phyloP scores from a whole-genome alignment of 2,113 vertebrate genomes.

The Taurulus bubalis region DNA sequence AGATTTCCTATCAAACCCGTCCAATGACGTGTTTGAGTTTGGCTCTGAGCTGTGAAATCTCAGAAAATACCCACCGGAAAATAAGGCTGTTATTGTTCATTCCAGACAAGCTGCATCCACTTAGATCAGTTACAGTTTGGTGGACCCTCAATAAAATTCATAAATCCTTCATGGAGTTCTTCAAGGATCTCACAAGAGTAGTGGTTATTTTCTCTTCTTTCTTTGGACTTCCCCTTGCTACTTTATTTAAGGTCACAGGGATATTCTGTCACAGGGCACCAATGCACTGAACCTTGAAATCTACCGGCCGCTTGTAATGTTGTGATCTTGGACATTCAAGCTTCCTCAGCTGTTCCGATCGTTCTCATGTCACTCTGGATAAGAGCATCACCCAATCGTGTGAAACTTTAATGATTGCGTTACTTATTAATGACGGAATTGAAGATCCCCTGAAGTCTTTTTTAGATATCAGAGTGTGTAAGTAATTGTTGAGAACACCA shows the following conservation, averaged over 20 bases:
- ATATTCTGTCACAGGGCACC: conserved; percentile 15
- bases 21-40: conserved; percentile 31
- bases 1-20: conserved; percentile 37
- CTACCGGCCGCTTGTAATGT: conserved; percentile 43
- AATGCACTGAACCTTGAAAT: conserved; percentile 35
- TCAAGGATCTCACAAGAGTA: not conserved
- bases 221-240: not conserved
- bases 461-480: conserved; percentile 32
- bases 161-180: conserved; percentile 25
- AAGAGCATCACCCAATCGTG: conserved; percentile 36
- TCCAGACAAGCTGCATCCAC: conserved; percentile 22
- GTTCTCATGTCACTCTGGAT: conserved; percentile 51
- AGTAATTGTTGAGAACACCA: conserved; percentile 20
- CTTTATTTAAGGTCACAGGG: conserved; percentile 4
- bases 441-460: conserved; percentile 47
- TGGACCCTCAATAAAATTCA: conserved; percentile 46
- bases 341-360: conserved; percentile 28
- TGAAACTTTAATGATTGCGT: conserved; percentile 55
- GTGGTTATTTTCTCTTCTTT: not conserved
- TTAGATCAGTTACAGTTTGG: conserved; percentile 60
- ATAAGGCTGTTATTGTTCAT: conserved; percentile 45
- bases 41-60: conserved; percentile 34
- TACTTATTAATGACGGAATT: conserved; percentile 66
- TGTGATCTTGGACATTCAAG: conserved; percentile 54
- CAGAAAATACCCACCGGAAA: conserved; percentile 11